Evolutionary conservation across 2,797 vertebrate genomes (phyloP), one percentile per base, ranked within the genome.

Genomic region (Macrochelys suwanniensis): DNA sequence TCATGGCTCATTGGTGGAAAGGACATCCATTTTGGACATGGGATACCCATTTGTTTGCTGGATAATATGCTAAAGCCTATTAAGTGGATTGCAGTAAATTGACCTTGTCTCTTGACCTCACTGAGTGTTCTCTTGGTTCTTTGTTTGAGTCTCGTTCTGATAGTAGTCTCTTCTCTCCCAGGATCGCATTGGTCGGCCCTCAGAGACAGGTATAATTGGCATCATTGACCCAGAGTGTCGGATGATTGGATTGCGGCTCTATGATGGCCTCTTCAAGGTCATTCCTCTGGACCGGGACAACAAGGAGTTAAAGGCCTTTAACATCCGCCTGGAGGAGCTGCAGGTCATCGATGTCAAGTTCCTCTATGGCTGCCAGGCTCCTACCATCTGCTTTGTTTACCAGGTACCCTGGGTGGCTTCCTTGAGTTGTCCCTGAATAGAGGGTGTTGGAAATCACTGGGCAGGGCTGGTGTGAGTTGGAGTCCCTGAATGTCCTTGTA

Each of bases 281-380:
- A 99, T 99, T 82, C 99, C 99, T 0, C 93, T 99, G 94, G 99
- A 99, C 84, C 96, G 99, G 11, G 99, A 99, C 88, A 99, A 99
- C 97, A 99, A 99, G 19, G 99, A 99, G 94, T 97, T 99, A 11
- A 99, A 99, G 92, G 99, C 99, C 53, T 99, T 99, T 93, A 99
- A 99, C 97, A 99, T 99, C 90, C 99, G 99, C 28, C 98, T 99
- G 92, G 99, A 99, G 94, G 99, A 99, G 96, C 98, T 99, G 79
- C 99, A 99, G 78, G 99, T 99, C 97, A 99, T 99, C 10, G 99
- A 99, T 0, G 99, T 99, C 49, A 99, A 99, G 95, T 99, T 99
- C 96, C 98, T 99, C 3, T 99, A 99, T 0, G 99, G 99, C 88
- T 99, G 99, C 95, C 99, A 99, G 96, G 99, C 99, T 9, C 99